Evolutionary conservation across 2,888 invertebrate species (phyloP).

Genomic region (Notodonta ziczac): DNA sequence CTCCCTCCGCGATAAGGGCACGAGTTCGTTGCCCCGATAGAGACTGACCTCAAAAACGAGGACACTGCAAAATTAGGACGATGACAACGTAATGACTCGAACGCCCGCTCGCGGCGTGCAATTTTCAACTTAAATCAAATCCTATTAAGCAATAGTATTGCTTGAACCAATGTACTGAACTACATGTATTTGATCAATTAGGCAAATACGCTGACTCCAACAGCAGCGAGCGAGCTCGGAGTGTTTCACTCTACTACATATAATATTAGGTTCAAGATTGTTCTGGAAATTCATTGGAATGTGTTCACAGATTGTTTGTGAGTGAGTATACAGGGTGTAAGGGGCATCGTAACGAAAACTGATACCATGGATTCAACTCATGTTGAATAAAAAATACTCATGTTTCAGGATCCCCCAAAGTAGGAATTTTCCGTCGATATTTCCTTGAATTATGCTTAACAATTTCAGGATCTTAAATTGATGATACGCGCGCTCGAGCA

Average conservation of each 20-base stretch:
- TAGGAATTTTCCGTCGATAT: no score
- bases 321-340: no score
- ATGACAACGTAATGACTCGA: slow-evolving; percentile 82
- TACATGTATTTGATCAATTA: slow-evolving; percentile 84
- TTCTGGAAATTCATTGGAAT: slow-evolving; percentile 43
- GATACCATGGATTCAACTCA: no score
- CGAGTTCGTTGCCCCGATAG: slow-evolving; percentile 84
- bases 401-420: no score
- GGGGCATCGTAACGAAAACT: no score
- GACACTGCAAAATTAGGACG: slow-evolving; percentile 87
- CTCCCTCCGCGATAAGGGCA: slow-evolving; percentile 81
- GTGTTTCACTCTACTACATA: slow-evolving; percentile 67
- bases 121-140: slow-evolving; percentile 57
- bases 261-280: slow-evolving; percentile 64
- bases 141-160: slow-evolving; percentile 49
- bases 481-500: no score
- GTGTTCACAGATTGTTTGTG: neutral
- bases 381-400: no score
- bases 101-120: slow-evolving; percentile 59
- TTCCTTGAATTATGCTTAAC: no score
- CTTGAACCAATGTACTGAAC: slow-evolving; percentile 54
- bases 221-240: slow-evolving; percentile 73
- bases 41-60: slow-evolving; percentile 89
- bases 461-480: no score
- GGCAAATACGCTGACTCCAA: slow-evolving; percentile 83